phyloP scores from a whole-genome alignment of 2,888 invertebrate species.

The Nineta flava region DNA sequence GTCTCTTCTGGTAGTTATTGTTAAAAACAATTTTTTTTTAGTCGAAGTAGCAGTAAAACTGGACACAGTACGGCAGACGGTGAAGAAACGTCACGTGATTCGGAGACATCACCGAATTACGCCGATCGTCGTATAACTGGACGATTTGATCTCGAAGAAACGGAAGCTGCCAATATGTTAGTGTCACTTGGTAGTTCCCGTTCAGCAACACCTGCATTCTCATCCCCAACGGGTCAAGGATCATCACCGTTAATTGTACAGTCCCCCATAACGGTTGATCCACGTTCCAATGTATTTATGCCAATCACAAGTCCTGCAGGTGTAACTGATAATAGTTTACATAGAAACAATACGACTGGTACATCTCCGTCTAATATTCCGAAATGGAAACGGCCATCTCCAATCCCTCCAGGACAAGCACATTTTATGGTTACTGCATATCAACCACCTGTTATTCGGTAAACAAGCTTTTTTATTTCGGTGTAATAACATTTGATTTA shows the following conservation, averaged over 20 bases:
- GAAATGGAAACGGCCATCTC: constrained; percentile 29
- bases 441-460: constrained; percentile 28
- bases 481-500: not conserved
- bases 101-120: constrained; percentile 77
- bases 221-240: constrained; percentile 53
- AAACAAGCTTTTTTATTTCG: constrained; percentile 5
- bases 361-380: constrained; percentile 16
- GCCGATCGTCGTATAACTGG: constrained; percentile 56
- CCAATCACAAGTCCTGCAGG: constrained; percentile 61
- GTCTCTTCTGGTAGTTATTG: not conserved
- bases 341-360: not conserved
- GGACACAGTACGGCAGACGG: constrained; percentile 44
- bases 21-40: constrained; percentile 8
- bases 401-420: constrained; percentile 24
- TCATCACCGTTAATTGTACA: constrained; percentile 51
- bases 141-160: constrained; percentile 84
- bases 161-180: constrained; percentile 94
- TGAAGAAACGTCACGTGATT: constrained; percentile 80
- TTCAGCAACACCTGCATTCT: constrained; percentile 83
- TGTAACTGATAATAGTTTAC: not conserved
- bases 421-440: constrained; percentile 21
- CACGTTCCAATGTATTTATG: constrained; percentile 78
- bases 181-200: constrained; percentile 88
- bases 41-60: constrained; percentile 42
- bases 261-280: constrained; percentile 51